phyloP scores from a whole-genome alignment of 2,888 invertebrate species.

The Leptinotarsa juncta region DNA sequence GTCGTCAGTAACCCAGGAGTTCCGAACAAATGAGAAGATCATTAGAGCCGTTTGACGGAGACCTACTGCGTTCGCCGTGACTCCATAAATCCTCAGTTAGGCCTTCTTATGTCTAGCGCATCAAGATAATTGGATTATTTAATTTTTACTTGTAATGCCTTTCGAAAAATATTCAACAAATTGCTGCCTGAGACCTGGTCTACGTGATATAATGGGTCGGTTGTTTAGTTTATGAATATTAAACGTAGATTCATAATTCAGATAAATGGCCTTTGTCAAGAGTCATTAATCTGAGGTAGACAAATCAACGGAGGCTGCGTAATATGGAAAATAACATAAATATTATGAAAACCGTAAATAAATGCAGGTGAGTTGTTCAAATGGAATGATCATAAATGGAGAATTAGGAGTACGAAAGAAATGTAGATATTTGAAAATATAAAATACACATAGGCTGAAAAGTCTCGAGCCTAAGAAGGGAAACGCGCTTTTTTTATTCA shows the following conservation, averaged over 20 bases:
- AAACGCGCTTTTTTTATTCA: too few relatives aligned
- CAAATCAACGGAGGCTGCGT: conserved; percentile 6
- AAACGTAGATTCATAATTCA: conserved; percentile 9
- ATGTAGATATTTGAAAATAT: too few relatives aligned
- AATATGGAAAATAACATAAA: not conserved
- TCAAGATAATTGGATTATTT: conserved; percentile 42
- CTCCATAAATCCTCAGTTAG: conserved; percentile 54
- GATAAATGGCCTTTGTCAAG: conserved; percentile 9
- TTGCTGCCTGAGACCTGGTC: conserved; percentile 10
- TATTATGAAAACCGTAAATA: not conserved
- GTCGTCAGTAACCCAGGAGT: conserved; percentile 36
- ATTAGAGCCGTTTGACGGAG: conserved; percentile 44
- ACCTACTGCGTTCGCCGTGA: conserved; percentile 45
- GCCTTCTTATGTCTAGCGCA: conserved; percentile 48
- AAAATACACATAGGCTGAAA: too few relatives aligned
- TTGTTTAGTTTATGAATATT: conserved; percentile 21
- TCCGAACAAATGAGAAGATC: conserved; percentile 56
- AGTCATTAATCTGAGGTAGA: not conserved
- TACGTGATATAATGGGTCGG: conserved; percentile 11
- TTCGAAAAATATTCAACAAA: conserved; percentile 15
- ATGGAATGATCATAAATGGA: too few relatives aligned
- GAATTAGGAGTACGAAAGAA: too few relatives aligned
- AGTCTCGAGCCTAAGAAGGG: too few relatives aligned
- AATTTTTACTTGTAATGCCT: conserved; percentile 27
- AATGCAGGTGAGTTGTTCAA: not conserved